A percentile compares a stretch with the other conserved stretches of the same genome.
phyloP scores from a whole-genome alignment of 2,113 vertebrate species.

The Dromaius novaehollandiae region DNA sequence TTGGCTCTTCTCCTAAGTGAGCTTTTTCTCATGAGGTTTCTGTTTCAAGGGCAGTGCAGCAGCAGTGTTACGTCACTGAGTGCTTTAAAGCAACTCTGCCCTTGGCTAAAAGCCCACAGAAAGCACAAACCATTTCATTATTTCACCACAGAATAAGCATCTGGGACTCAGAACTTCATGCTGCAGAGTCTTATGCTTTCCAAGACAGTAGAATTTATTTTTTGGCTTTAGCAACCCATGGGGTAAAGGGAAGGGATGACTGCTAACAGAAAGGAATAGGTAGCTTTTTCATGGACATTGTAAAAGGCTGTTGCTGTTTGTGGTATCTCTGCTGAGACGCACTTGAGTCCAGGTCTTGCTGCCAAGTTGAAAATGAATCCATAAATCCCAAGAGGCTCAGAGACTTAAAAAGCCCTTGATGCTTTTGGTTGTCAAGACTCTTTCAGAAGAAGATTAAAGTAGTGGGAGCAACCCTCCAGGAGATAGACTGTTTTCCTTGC shows the following conservation, averaged over 20 bases:
- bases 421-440: background rate
- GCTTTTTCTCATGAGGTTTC: conserved; percentile 17
- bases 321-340: background rate
- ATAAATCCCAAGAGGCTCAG: conserved; percentile 16
- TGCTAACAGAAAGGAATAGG: background rate
- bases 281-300: background rate
- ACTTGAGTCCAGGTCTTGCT: background rate
- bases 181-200: background rate
- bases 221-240: background rate
- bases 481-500: background rate
- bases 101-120: background rate
- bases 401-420: background rate
- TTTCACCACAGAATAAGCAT: background rate
- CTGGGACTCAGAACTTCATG: background rate
- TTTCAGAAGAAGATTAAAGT: background rate
- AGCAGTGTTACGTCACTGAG: background rate
- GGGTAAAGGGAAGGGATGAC: background rate
- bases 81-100: background rate
- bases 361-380: conserved; percentile 42
- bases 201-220: background rate
- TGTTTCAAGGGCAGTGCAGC: background rate
- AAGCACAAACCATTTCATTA: background rate
- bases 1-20: background rate
- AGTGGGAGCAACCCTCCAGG: background rate
- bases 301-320: background rate